Conservation (phyloP, 2,113 vertebrate species). For the Neoarius graeffei region DNA sequence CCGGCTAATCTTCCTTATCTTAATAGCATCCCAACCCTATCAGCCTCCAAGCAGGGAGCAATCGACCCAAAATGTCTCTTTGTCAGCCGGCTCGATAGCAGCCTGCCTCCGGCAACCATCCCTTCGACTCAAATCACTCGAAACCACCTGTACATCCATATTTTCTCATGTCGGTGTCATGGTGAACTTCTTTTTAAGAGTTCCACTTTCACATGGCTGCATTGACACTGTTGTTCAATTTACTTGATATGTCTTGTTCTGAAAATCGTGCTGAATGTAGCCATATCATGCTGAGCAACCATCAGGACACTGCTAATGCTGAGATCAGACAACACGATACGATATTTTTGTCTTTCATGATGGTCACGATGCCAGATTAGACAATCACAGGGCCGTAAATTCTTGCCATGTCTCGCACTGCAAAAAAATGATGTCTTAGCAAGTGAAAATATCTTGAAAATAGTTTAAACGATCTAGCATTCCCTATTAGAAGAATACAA, state of each 20-base stretch:
- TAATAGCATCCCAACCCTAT: conserved; percentile 73
- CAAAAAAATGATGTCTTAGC: no score
- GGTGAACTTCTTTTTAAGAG: neutral
- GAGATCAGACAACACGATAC: no score
- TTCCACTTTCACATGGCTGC: neutral
- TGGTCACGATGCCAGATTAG: no score
- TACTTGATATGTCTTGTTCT: neutral
- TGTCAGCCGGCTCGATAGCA: conserved; percentile 63
- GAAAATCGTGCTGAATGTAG: neutral
- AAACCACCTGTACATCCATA: conserved; percentile 39
- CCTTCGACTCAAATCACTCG: conserved; percentile 30
- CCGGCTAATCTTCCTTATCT: conserved; percentile 73
- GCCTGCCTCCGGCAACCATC: conserved; percentile 40
- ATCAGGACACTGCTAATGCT: neutral
- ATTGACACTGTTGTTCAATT: no score
- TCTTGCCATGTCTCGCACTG: no score
- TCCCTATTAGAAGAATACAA: no score
- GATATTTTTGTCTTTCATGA: no score
- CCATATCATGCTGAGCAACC: neutral
- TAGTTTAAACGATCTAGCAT: no score
- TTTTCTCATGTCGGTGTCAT: neutral
- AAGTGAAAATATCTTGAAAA: no score
- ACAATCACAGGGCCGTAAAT: no score
- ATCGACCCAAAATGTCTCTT: conserved; percentile 67
- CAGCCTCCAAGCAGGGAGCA: conserved; percentile 55